A percentile compares a stretch with the other conserved stretches of the same genome.
Evolutionary conservation across 1,140 invertebrate genomes (phyloP).

Genomic region (Trachymyrmex septentrionalis): DNA sequence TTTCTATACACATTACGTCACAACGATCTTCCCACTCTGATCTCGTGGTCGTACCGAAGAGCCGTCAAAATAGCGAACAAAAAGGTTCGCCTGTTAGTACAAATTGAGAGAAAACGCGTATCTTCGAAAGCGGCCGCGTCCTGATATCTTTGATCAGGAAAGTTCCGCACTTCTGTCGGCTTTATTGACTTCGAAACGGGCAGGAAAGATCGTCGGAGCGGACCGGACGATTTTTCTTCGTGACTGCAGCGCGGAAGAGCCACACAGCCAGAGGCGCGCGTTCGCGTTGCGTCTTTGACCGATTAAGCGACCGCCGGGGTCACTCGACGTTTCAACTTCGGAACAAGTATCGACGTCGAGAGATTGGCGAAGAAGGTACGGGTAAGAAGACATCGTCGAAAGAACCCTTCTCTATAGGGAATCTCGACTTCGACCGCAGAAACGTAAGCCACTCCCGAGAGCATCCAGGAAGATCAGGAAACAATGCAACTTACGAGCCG

Average conservation of each 20-base stretch:
- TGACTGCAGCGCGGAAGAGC: conserved; percentile 53
- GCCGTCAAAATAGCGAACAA: conserved; percentile 36
- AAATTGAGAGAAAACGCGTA: conserved; percentile 64
- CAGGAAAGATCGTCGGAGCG: conserved; percentile 38
- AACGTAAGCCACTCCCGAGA: conserved; percentile 49
- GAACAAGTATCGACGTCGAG: conserved; percentile 59
- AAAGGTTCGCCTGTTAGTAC: conserved; percentile 51
- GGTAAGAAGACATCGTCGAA: conserved; percentile 60
- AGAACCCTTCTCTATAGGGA: conserved; percentile 49
- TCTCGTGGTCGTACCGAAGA: not conserved
- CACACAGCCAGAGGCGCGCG: conserved; percentile 30
- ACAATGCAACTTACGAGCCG: conserved; percentile 54
- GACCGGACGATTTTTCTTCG: conserved; percentile 57
- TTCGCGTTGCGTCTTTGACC: conserved; percentile 58
- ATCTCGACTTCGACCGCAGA: conserved; percentile 45
- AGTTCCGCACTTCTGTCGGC: conserved; percentile 56
- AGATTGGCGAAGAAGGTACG: conserved; percentile 46
- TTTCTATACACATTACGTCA: not conserved
- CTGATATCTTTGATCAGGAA: conserved; percentile 58
- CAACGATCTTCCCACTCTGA: not conserved
- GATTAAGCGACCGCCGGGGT: conserved; percentile 58
- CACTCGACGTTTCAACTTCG: conserved; percentile 60
- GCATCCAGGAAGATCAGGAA: conserved; percentile 45
- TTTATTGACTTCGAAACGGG: conserved; percentile 62
- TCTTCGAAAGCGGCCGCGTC: conserved; percentile 20